phyloP scores from a whole-genome alignment of 2,888 invertebrate species.

The Pristionchus japonicus region DNA sequence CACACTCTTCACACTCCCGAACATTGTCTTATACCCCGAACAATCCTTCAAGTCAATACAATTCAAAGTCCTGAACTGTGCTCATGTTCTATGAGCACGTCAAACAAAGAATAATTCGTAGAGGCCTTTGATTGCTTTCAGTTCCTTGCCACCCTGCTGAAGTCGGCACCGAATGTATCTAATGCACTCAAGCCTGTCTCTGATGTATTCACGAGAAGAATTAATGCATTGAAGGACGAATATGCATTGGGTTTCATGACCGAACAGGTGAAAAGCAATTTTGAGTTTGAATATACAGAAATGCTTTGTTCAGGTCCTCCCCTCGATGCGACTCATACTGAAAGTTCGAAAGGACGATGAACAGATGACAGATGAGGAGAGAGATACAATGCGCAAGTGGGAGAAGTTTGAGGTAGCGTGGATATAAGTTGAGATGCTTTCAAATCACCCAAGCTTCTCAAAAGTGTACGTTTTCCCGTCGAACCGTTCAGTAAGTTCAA shows the following conservation, averaged over 20 bases:
- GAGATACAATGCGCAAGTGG: background rate
- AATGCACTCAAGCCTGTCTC: background rate
- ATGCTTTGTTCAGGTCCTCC: background rate
- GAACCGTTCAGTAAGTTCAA: too few relatives aligned
- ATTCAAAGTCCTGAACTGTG: too few relatives aligned
- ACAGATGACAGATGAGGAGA: background rate
- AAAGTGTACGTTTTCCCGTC: too few relatives aligned
- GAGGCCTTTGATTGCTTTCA: background rate
- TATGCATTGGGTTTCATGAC: background rate
- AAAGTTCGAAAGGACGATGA: background rate
- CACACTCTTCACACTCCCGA: background rate
- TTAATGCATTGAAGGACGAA: background rate
- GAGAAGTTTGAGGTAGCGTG: background rate
- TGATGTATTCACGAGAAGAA: background rate
- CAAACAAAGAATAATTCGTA: too few relatives aligned
- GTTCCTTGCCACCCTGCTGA: background rate
- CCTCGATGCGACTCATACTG: background rate
- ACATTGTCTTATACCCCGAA: too few relatives aligned
- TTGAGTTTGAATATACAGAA: background rate
- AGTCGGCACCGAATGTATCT: background rate
- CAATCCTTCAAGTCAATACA: too few relatives aligned
- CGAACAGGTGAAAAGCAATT: background rate
- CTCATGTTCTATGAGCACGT: too few relatives aligned
- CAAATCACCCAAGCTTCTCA: too few relatives aligned
- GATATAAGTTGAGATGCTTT: too few relatives aligned